phyloP scores from a whole-genome alignment of 2,888 invertebrate species.

The Cheilosia vulpina region DNA sequence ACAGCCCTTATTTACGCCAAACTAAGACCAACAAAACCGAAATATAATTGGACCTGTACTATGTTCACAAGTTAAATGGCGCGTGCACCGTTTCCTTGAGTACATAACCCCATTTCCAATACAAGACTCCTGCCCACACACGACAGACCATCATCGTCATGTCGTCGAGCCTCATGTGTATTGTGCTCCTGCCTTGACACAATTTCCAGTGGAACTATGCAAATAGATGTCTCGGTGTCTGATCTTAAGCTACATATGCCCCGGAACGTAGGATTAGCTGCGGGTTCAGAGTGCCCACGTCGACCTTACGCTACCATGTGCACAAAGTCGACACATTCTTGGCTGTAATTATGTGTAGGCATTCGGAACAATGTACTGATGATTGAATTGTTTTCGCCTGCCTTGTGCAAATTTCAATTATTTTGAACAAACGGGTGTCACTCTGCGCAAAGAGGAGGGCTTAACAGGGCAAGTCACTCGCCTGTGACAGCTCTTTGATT shows the following conservation, averaged over 20 bases:
- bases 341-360: slow-evolving; percentile 15
- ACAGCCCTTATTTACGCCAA: no score
- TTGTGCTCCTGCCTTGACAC: slow-evolving; percentile 47
- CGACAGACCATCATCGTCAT: no score
- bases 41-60: no score
- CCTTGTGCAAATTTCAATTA: slow-evolving; percentile 47
- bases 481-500: slow-evolving; percentile 9
- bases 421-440: slow-evolving; percentile 25
- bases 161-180: slow-evolving; percentile 15
- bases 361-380: not conserved
- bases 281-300: not conserved
- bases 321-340: slow-evolving; percentile 23
- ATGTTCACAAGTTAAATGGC: no score
- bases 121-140: no score
- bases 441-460: not conserved
- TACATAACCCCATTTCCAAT: no score
- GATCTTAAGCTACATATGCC: not conserved
- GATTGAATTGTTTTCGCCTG: slow-evolving; percentile 11
- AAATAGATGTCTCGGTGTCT: not conserved
- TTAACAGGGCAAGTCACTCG: not conserved
- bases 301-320: not conserved
- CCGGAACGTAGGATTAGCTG: not conserved
- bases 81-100: no score
- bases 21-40: no score
- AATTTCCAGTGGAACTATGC: slow-evolving; percentile 20